These are phyloP conservation scores for Vannuccia rotundouncinata DNA, from an alignment of 2,888 invertebrate species.

Conservation along the genomic window DNA sequence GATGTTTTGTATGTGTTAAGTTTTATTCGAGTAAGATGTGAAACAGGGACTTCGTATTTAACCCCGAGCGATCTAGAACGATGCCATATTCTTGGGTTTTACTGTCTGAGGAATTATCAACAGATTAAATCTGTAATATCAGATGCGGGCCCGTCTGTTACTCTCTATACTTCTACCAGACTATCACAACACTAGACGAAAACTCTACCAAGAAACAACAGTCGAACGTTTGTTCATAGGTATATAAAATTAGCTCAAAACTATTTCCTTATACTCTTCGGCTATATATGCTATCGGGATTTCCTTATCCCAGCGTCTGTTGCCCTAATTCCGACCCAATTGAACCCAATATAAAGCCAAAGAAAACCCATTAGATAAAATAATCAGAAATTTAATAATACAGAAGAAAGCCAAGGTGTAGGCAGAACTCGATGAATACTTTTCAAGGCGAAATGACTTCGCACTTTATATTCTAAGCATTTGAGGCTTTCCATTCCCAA, in stretches of 20 bases:
- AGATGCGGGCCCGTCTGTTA: neutral
- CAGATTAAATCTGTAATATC: slow-evolving; percentile 19
- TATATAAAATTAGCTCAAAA: slow-evolving; percentile 3
- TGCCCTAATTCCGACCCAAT: neutral
- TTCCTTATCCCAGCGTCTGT: slow-evolving; percentile 15
- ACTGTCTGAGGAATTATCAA: neutral
- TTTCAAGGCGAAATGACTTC: neutral
- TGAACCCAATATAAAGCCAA: neutral
- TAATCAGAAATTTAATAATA: neutral
- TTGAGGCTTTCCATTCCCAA: no score
- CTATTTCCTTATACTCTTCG: neutral
- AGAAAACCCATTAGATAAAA: neutral
- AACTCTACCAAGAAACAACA: no score
- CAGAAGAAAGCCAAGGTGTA: neutral
- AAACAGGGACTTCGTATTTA: no score
- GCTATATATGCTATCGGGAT: neutral
- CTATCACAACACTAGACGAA: neutral
- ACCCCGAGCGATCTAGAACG: neutral
- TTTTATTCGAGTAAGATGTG: no score
- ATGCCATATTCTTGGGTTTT: neutral
- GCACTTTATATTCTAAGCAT: no score
- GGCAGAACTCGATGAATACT: neutral
- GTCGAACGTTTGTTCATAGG: no score
- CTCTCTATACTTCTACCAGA: neutral
- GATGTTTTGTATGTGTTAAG: no score